These are phyloP conservation scores for Hyles vespertilio DNA, from an alignment of 1,140 invertebrate genomes.

Conservation along the genomic window DNA sequence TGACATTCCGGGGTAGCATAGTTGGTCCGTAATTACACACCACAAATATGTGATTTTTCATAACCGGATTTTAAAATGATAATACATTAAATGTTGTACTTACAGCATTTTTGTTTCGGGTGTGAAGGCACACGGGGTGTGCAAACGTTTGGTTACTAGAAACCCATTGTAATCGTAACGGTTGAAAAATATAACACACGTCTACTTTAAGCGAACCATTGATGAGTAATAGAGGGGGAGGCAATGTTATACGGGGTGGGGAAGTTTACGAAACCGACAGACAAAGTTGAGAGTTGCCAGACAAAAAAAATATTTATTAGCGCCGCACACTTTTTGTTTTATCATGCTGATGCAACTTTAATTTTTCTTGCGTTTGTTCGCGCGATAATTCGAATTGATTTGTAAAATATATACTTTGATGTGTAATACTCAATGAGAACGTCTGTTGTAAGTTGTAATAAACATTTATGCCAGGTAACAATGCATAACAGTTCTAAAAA, in stretches of 20 bases:
- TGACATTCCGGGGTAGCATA: no score
- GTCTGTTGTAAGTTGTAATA: no score
- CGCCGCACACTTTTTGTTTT: background rate
- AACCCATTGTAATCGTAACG: conserved; percentile 63
- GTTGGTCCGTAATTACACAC: background rate
- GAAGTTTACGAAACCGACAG: background rate
- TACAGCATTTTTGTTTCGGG: conserved; percentile 63
- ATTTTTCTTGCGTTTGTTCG: no score
- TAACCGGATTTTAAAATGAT: background rate
- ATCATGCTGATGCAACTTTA: background rate
- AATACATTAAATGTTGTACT: conserved; percentile 37
- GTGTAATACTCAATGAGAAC: no score
- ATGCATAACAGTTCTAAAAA: no score
- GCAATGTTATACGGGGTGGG: no score
- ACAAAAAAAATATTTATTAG: background rate
- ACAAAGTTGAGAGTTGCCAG: background rate
- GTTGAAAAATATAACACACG: conserved; percentile 56
- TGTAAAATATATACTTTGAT: no score
- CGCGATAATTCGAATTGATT: no score
- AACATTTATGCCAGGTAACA: no score
- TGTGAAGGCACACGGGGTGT: conserved; percentile 66
- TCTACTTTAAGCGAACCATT: conserved; percentile 53
- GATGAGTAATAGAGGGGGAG: conserved; percentile 58
- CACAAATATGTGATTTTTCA: conserved; percentile 4
- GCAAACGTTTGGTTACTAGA: conserved; percentile 62